Conservation (phyloP, 2,888 invertebrate genomes). For the Parnassius orleans region DNA sequence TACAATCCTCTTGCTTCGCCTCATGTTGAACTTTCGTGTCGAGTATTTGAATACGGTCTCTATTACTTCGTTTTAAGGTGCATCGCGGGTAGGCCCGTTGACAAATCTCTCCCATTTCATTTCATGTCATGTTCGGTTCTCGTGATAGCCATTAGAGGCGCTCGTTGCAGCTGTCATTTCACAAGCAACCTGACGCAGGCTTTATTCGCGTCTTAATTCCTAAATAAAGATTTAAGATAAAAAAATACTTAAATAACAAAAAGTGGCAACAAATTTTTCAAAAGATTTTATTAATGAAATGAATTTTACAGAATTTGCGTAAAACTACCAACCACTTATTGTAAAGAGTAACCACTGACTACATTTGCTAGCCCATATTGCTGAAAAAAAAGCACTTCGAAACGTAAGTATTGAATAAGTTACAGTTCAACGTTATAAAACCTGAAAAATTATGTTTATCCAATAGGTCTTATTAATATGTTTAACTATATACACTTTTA, state of each 20-base stretch:
- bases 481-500: too few relatives aligned
- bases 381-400: too few relatives aligned
- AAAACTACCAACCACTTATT: too few relatives aligned
- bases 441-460: too few relatives aligned
- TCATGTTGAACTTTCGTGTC: constrained; percentile 4
- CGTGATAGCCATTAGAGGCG: constrained; percentile 52
- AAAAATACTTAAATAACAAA: not conserved
- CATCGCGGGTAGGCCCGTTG: constrained; percentile 24
- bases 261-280: too few relatives aligned
- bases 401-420: too few relatives aligned
- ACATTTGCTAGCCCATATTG: too few relatives aligned
- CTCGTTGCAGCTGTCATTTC: constrained; percentile 61
- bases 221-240: constrained; percentile 10
- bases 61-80: constrained; percentile 30
- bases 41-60: constrained; percentile 28
- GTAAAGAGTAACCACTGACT: too few relatives aligned
- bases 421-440: too few relatives aligned
- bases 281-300: too few relatives aligned
- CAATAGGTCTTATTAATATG: too few relatives aligned
- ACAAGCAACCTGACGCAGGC: constrained; percentile 42
- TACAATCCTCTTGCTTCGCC: constrained; percentile 35
- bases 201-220: constrained; percentile 26
- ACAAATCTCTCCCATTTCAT: constrained; percentile 36
- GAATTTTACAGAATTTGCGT: too few relatives aligned
- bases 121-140: constrained; percentile 38